A percentile compares a stretch with the other conserved stretches of the same genome.
Conservation (phyloP, 2,888 invertebrate species). For the Lamellibrachia satsuma region DNA sequence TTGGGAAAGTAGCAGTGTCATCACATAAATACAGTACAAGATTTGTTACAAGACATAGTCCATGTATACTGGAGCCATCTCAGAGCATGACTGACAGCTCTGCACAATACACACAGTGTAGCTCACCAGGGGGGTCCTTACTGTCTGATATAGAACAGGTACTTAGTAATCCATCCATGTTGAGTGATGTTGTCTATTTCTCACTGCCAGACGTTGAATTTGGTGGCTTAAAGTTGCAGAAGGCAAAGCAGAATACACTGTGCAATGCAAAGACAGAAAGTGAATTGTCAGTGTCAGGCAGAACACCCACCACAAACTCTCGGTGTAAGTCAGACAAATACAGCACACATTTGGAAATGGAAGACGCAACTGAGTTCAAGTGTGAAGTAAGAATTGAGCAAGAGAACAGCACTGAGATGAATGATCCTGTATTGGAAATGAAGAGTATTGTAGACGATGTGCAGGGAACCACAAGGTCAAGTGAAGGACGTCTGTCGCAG, state of each 20-base stretch:
- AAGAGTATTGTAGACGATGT: neutral
- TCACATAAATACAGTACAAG: constrained; percentile 10
- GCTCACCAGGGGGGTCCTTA: neutral
- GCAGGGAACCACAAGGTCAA: neutral
- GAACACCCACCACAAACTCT: neutral
- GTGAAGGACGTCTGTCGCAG: neutral
- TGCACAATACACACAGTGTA: neutral
- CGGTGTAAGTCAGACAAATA: neutral
- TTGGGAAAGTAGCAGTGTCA: neutral
- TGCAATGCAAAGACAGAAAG: neutral
- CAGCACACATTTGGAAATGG: neutral
- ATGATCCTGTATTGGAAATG: neutral
- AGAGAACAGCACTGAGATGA: neutral
- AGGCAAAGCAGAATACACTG: constrained; percentile 6
- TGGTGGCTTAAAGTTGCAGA: constrained; percentile 9
- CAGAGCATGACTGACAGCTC: neutral
- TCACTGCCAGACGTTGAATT: constrained; percentile 1
- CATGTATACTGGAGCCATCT: neutral
- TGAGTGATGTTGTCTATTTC: constrained; percentile 12
- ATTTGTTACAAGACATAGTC: neutral
- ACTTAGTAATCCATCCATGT: neutral
- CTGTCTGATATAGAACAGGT: neutral
- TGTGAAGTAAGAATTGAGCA: neutral
- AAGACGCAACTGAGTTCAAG: neutral
- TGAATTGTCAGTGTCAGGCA: neutral